Conservation (phyloP, 2,888 invertebrate genomes). For the Ornithoptera priamus region DNA sequence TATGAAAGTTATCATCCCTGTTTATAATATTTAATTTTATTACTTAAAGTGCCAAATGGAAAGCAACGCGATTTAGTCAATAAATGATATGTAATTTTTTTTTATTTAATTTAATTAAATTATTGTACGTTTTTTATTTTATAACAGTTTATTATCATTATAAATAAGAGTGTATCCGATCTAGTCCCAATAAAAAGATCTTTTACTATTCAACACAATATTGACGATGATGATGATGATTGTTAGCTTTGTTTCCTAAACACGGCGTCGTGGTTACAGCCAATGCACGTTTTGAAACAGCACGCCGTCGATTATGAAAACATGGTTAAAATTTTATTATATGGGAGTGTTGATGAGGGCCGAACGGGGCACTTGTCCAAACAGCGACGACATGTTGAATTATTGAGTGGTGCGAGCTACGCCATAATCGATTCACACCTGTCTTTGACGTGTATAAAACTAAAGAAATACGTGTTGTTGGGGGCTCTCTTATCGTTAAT, state of each 20-base stretch:
- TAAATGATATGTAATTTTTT: too few relatives aligned
- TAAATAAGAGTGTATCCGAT: too few relatives aligned
- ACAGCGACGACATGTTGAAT: slow-evolving; percentile 71
- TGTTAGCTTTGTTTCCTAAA: slow-evolving; percentile 66
- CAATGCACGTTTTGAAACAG: slow-evolving; percentile 50
- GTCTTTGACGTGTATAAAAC: slow-evolving; percentile 45
- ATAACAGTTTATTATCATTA: too few relatives aligned
- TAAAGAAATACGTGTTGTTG: slow-evolving; percentile 16
- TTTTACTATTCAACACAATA: slow-evolving; percentile 36
- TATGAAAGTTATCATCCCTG: too few relatives aligned
- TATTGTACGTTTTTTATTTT: too few relatives aligned
- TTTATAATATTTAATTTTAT: too few relatives aligned
- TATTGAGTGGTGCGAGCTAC: slow-evolving; percentile 65
- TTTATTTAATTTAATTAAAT: too few relatives aligned
- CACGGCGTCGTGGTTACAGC: slow-evolving; percentile 50
- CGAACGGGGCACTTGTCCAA: slow-evolving; percentile 73
- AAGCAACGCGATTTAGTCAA: too few relatives aligned
- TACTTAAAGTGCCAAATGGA: too few relatives aligned
- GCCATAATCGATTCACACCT: slow-evolving; percentile 77
- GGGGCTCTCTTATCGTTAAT: slow-evolving; percentile 10
- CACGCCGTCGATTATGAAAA: slow-evolving; percentile 72
- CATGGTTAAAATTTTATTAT: slow-evolving; percentile 78
- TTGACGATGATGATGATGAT: slow-evolving; percentile 15
- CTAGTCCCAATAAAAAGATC: not conserved
- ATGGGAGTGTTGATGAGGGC: slow-evolving; percentile 74